Percentiles rank a stretch among this genome's conserved stretches.
Conservation (phyloP, 64 coral and sea anemone species). For the Dendrophyllia cribrosa region DNA sequence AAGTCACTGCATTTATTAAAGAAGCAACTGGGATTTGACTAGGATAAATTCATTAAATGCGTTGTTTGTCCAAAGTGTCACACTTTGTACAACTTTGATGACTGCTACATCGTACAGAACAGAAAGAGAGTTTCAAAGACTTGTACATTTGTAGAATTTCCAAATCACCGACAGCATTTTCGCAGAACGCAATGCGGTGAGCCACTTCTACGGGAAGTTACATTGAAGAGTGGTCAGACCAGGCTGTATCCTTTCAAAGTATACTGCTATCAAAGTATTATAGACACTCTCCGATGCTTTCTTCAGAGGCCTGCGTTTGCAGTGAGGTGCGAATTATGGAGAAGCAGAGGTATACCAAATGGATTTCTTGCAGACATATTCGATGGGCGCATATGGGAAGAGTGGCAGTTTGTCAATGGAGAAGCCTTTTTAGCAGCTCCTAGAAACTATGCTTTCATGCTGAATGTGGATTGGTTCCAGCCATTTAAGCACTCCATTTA, state of each 20-base stretch:
- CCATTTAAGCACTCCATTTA: constrained; percentile 57
- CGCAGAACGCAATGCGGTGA: constrained; percentile 53
- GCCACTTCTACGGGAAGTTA: constrained; percentile 52
- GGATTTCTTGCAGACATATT: constrained; percentile 64
- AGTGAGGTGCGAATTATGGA: constrained; percentile 49
- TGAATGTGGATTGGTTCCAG: constrained; percentile 77
- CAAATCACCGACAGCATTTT: constrained; percentile 56
- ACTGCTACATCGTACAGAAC: constrained; percentile 15
- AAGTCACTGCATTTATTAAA: constrained; percentile 6
- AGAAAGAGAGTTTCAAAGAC: constrained; percentile 13
- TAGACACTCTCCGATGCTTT: constrained; percentile 17
- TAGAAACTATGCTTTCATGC: constrained; percentile 69
- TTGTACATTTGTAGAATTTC: constrained; percentile 26
- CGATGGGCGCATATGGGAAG: constrained; percentile 63
- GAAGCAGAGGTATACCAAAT: constrained; percentile 37
- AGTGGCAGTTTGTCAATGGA: constrained; percentile 35
- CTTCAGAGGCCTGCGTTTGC: constrained; percentile 36
- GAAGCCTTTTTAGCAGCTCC: constrained; percentile 17
- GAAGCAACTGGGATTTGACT: constrained; percentile 30
- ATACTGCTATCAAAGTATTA: constrained; percentile 41
- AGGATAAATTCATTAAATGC: constrained; percentile 71
- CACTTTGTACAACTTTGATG: constrained; percentile 65
- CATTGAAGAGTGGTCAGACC: constrained; percentile 21
- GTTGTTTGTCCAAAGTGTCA: constrained; percentile 73
- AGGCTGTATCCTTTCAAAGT: constrained; percentile 58